Evolutionary conservation across 2,113 vertebrate genomes (phyloP).

Genomic region (Ariopsis seemanni): DNA sequence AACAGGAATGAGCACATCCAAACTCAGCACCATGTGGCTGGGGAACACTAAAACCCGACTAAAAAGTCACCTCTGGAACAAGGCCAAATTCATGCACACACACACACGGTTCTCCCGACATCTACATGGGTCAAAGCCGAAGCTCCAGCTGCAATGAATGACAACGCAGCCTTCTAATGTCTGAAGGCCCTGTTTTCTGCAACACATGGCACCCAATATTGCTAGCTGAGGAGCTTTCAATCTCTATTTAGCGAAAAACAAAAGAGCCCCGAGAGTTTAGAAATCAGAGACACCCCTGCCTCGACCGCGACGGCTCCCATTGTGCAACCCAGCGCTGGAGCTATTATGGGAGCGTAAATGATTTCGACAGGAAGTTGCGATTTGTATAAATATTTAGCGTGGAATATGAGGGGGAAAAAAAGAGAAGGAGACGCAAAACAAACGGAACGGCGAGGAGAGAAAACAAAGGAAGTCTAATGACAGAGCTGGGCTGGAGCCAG

Average conservation of each 20-base stretch:
- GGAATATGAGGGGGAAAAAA: conserved; percentile 39
- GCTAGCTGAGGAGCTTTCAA: conserved; percentile 39
- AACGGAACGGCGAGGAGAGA: conserved; percentile 42
- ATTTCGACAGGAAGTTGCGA: conserved; percentile 52
- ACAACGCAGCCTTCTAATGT: conserved; percentile 36
- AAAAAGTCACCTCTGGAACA: conserved; percentile 47
- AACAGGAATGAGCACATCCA: conserved; percentile 36
- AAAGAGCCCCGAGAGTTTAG: conserved; percentile 48
- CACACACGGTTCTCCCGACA: conserved; percentile 11
- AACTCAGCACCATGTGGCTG: conserved; percentile 26
- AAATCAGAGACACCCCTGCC: conserved; percentile 37
- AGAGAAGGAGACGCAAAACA: conserved; percentile 53
- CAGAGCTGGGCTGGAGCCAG: conserved; percentile 50
- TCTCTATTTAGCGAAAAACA: conserved; percentile 55
- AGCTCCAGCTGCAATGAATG: conserved; percentile 47
- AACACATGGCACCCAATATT: conserved; percentile 47
- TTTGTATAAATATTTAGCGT: conserved; percentile 48
- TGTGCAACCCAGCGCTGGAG: conserved; percentile 31
- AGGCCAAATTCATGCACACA: conserved; percentile 18
- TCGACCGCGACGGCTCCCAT: conserved; percentile 31
- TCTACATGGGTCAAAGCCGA: conserved; percentile 37
- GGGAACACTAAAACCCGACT: conserved; percentile 36
- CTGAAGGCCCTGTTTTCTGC: conserved; percentile 40
- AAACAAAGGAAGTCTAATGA: conserved; percentile 51
- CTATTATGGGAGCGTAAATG: conserved; percentile 52